Conservation (phyloP, 2,113 vertebrate genomes). For the Verasper variegatus region DNA sequence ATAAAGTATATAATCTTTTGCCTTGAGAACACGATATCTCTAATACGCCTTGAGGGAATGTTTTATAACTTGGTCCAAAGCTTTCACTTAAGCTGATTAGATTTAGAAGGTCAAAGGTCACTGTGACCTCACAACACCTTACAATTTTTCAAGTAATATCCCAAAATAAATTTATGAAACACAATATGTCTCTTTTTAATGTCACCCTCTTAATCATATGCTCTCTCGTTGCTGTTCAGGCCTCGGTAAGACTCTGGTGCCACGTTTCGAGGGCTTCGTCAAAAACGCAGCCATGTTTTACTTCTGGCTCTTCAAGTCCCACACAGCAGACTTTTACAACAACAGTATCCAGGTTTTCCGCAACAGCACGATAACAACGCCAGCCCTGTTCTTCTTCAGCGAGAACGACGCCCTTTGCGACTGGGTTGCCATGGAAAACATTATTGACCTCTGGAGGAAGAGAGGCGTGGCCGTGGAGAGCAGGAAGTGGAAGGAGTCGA, state of each 20-base stretch:
- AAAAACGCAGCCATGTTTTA: conserved; percentile 52
- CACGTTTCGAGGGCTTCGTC: conserved; percentile 58
- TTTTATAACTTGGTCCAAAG: no score
- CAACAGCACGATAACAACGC: conserved; percentile 39
- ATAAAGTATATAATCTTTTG: no score
- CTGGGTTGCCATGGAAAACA: conserved; percentile 10
- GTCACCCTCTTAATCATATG: background rate
- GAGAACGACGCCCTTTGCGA: conserved; percentile 70
- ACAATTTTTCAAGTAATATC: no score
- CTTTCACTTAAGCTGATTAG: no score
- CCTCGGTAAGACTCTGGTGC: conserved; percentile 72
- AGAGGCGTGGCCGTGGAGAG: conserved; percentile 55
- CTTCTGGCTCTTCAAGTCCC: conserved; percentile 68
- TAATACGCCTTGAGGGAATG: no score
- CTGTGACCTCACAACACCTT: no score
- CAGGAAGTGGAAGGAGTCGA: conserved; percentile 71
- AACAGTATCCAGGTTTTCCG: conserved; percentile 42
- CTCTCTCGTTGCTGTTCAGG: conserved; percentile 47
- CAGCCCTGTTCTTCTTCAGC: conserved; percentile 73
- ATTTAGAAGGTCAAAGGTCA: no score
- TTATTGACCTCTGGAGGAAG: conserved; percentile 57
- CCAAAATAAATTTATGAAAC: no score
- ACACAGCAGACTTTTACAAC: conserved; percentile 59
- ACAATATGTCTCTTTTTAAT: background rate
- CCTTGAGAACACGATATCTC: no score